Evolutionary conservation across 2,797 vertebrate species (phyloP).

Genomic region (Hirundo rustica): DNA sequence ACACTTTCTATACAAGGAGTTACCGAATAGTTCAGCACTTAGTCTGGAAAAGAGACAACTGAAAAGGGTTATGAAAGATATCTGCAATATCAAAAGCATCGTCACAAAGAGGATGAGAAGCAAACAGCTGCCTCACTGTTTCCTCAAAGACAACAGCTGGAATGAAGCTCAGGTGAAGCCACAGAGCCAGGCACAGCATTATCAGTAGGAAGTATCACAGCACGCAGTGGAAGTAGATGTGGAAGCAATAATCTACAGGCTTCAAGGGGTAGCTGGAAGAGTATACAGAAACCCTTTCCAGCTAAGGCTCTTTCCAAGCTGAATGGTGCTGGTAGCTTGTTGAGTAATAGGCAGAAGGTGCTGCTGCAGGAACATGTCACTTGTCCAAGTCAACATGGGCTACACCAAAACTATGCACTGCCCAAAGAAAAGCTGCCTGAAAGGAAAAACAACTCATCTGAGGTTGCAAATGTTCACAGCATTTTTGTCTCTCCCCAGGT

Average conservation of each 20-base stretch:
- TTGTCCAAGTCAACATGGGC: background rate
- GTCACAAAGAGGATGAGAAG: background rate
- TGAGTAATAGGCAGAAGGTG: background rate
- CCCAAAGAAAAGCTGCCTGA: background rate
- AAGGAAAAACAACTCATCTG: background rate
- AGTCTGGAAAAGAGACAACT: background rate
- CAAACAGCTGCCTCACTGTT: background rate
- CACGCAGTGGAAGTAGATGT: accelerated
- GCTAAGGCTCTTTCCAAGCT: background rate
- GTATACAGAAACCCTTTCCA: background rate
- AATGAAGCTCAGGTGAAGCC: background rate
- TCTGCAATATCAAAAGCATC: background rate
- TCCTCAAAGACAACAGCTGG: background rate
- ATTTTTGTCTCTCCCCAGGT: background rate
- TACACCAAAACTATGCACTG: background rate
- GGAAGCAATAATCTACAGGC: background rate
- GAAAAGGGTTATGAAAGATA: background rate
- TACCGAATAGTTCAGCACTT: background rate
- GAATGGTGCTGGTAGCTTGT: background rate
- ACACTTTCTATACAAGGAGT: background rate
- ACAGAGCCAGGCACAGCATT: accelerated
- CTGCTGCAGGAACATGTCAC: background rate
- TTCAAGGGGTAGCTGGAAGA: background rate
- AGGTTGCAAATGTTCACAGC: background rate
- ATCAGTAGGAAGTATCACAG: background rate